Base-by-base conservation (phyloP, 2,113 vertebrate species). In the Plestiodon gilberti region DNA sequence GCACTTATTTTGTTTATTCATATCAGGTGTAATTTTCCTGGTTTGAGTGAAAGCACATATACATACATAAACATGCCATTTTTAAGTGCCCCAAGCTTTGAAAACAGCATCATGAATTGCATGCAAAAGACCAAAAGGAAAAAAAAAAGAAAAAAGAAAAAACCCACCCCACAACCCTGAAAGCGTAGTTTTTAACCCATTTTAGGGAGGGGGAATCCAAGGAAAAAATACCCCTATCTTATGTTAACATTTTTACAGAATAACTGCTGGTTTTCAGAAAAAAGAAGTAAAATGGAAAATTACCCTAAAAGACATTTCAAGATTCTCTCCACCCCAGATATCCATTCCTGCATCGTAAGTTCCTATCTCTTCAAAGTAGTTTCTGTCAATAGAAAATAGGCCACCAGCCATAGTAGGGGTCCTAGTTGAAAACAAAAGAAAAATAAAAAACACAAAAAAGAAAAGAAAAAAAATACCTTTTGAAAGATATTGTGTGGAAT, bases 301-400 rank as follows among this genome's bases (percentile, higher is more conserved):
- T 96, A 99, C 98, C 97, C 99, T 98, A 95, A 99, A 99, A 95
- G 99, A 99, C 98, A 99, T 99, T 97, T 99, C 99, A 95, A 99
- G 96, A 96, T 99, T 99, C 95, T 99, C 98, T 91, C 99, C 99
- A 88, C 98, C 99, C 99, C 99, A 99, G 95, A 99, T 99, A 96
- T 99, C 99, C 99, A 99, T 99, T 93, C 98, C 98, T 86, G 99
- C 97, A 97, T 99, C 98, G 87, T 99, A 99, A 92, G 97, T 98
- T 96, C 98, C 99, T 91, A 99, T 99, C 96, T 99, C 99, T 97
- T 99, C 98, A 98, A 99, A 99, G 96, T 99, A 99, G 87, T 96
- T 96, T 95, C 98, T 98, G 96, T 99, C 97, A 96, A 99, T 99
- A 86, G 98, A 98, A 97, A 99, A 99, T 91, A 99, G 95, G 81